Base-by-base conservation (phyloP, 2,888 invertebrate genomes). In the Chrysopilus asiliformis region DNA sequence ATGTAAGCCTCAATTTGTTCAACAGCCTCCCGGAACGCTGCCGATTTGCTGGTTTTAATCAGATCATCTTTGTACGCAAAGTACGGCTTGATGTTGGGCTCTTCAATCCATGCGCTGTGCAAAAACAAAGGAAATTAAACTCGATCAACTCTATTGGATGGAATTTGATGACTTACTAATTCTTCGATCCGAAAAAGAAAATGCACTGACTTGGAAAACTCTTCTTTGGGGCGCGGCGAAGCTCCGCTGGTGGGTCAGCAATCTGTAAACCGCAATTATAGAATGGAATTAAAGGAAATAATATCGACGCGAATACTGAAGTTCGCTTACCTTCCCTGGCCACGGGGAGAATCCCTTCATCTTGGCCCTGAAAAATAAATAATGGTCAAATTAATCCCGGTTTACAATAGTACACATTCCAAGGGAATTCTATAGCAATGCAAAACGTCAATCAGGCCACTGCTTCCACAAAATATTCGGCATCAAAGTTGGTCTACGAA, bases 261-360 rank as follows among this genome's bases (percentile, higher is more conserved):
- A 91, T 78, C 87, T 89, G 68, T 54, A 68, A 68, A 59, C 54
- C 52, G 58, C n/a, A n/a, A n/a, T n/a, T n/a, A n/a, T n/a, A n/a
- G n/a, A n/a, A n/a, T n/a, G n/a, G 47, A 49, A 46, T 19, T 46
- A 36, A 44, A 43, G 32, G 33, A n/a, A 38, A 19, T n/a, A 40
- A 30, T 24, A 39, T 32, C 20, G 34, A 19, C 35, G 36, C 31
- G 19, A 16, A 29, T 16, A 8, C 10, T 22, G 6, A n/a, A n/a
- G n/a, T n/a, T n/a, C n/a, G n/a, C n/a, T 26, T 76, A 93, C 91
- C 77, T 86, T 84, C 67, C 89, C 91, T 45, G 94, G 93, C 94
- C 94, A 94, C 46, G 90, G 86, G 49, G 89, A 84, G 69, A 87
- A 93, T 51, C 90, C 87, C 72, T 90, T 93, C 90, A 94, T 90